Evolutionary conservation across 2,113 vertebrate species (phyloP).

Genomic region (Dasyprocta punctata): DNA sequence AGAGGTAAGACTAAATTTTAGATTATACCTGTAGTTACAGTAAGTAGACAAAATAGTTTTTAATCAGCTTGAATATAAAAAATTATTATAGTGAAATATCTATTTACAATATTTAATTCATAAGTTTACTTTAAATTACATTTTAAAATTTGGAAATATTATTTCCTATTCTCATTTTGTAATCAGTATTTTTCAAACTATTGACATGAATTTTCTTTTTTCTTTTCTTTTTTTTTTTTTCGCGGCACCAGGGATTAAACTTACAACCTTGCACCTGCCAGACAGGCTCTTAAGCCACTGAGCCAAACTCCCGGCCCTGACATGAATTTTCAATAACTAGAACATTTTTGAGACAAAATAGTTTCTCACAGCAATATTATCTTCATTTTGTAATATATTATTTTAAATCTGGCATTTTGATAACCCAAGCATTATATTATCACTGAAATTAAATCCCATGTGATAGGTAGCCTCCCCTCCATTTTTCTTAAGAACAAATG

Average conservation of each 20-base stretch:
- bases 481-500: constrained; percentile 6
- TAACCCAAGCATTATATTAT: neutral
- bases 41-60: neutral
- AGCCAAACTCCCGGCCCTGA: no score
- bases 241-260: no score
- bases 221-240: no score
- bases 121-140: constrained; percentile 18
- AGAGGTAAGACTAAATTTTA: neutral
- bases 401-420: constrained; percentile 40
- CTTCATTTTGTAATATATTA: neutral
- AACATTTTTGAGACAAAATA: constrained; percentile 13
- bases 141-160: constrained; percentile 30
- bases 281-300: no score
- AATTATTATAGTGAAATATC: neutral
- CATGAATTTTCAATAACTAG: neutral
- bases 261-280: no score
- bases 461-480: neutral
- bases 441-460: neutral
- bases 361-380: neutral
- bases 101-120: constrained; percentile 40
- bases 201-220: neutral
- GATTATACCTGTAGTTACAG: neutral
- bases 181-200: constrained; percentile 1
- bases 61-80: constrained; percentile 13
- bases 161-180: constrained; percentile 14